Conservation (phyloP, 2,113 vertebrate genomes). For the Alethe castanea region DNA sequence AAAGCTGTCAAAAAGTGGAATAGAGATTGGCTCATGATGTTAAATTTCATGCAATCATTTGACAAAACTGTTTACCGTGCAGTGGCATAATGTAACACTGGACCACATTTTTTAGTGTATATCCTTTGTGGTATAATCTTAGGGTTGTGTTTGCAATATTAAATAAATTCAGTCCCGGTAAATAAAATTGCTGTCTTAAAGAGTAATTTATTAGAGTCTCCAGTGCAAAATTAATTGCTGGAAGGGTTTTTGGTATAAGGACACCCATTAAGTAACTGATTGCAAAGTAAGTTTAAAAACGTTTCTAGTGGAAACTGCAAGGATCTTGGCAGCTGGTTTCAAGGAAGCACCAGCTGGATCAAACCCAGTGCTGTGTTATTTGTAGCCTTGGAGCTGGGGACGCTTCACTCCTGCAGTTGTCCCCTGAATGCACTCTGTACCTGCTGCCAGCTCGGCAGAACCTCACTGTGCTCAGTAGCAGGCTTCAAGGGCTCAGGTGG, state of each 20-base stretch:
- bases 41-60: neutral
- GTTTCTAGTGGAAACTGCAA: neutral
- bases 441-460: neutral
- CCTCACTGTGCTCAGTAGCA: neutral
- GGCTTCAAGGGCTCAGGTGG: neutral
- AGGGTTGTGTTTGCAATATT: neutral
- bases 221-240: neutral
- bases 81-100: neutral
- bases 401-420: neutral
- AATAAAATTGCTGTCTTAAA: neutral
- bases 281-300: neutral
- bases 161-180: neutral
- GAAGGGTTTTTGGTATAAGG: neutral
- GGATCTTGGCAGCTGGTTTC: neutral
- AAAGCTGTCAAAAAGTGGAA: neutral
- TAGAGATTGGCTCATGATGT: neutral
- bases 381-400: neutral
- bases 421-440: neutral
- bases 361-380: rapidly evolving
- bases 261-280: neutral
- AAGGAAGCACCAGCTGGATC: neutral
- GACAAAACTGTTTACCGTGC: neutral
- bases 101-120: neutral
- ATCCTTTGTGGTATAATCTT: neutral
- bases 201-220: neutral